phyloP scores from a whole-genome alignment of 2,888 invertebrate species.

The Erannis defoliaria region DNA sequence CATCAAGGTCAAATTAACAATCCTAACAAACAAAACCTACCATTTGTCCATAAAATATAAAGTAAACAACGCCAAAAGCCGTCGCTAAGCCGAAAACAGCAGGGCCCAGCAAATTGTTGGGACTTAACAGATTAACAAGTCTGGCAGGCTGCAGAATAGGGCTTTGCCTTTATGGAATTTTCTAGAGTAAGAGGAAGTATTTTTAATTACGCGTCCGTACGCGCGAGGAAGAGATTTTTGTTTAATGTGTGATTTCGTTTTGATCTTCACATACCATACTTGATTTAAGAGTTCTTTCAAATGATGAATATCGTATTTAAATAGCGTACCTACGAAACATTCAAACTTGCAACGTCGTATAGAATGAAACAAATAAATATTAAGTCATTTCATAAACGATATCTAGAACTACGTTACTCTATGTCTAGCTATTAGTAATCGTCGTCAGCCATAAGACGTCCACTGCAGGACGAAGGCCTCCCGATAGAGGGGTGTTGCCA shows the following conservation, averaged over 20 bases:
- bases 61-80: slow-evolving; percentile 31
- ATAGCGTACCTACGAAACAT: too few relatives aligned
- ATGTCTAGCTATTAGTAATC: too few relatives aligned
- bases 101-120: slow-evolving; percentile 39
- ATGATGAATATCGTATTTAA: too few relatives aligned
- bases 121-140: slow-evolving; percentile 46
- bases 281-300: background rate
- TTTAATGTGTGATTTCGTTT: slow-evolving; percentile 32
- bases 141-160: slow-evolving; percentile 30
- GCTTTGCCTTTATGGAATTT: slow-evolving; percentile 33
- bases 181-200: slow-evolving; percentile 28
- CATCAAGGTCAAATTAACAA: background rate
- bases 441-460: too few relatives aligned
- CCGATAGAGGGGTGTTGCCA: too few relatives aligned
- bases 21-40: slow-evolving; percentile 7
- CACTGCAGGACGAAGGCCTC: too few relatives aligned
- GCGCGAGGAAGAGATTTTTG: slow-evolving; percentile 14
- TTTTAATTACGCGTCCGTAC: slow-evolving; percentile 38
- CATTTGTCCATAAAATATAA: slow-evolving; percentile 20
- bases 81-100: slow-evolving; percentile 31
- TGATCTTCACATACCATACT: background rate
- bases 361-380: too few relatives aligned
- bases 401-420: too few relatives aligned
- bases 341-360: too few relatives aligned
- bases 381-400: too few relatives aligned